Evolutionary conservation across 2,888 invertebrate species (phyloP).

Genomic region (Micropterix aruncella): DNA sequence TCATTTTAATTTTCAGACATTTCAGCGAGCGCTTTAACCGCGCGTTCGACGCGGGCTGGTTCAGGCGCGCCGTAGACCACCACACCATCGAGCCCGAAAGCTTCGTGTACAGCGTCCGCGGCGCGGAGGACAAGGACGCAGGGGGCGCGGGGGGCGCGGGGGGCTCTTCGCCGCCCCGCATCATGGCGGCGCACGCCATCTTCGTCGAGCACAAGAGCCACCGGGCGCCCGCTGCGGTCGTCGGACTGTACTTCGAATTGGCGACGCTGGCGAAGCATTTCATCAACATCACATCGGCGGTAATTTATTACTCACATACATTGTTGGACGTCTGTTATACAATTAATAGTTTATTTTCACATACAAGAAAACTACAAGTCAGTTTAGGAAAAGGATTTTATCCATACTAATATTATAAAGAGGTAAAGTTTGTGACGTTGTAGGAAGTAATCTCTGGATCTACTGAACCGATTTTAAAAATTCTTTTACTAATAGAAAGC

Average conservation of each 20-base stretch:
- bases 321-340: no score
- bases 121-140: slow-evolving; percentile 55
- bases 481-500: no score
- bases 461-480: no score
- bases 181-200: slow-evolving; percentile 84
- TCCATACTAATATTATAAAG: no score
- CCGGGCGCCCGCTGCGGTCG: slow-evolving; percentile 79
- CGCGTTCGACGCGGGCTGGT: slow-evolving; percentile 84
- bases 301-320: no score
- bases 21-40: slow-evolving; percentile 69
- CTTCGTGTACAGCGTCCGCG: slow-evolving; percentile 82
- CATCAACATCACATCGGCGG: slow-evolving; percentile 77
- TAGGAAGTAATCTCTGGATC: no score
- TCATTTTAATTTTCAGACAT: slow-evolving; percentile 42
- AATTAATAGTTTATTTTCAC: no score
- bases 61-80: slow-evolving; percentile 81
- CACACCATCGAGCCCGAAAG: slow-evolving; percentile 76
- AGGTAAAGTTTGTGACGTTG: no score
- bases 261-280: slow-evolving; percentile 73
- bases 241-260: slow-evolving; percentile 81
- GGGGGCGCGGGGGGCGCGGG: slow-evolving; percentile 25
- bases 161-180: slow-evolving; percentile 44
- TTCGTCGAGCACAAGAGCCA: slow-evolving; percentile 75
- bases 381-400: no score
- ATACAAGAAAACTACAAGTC: no score